phyloP scores from a whole-genome alignment of 2,888 invertebrate species.

The Melieria crassipennis region DNA sequence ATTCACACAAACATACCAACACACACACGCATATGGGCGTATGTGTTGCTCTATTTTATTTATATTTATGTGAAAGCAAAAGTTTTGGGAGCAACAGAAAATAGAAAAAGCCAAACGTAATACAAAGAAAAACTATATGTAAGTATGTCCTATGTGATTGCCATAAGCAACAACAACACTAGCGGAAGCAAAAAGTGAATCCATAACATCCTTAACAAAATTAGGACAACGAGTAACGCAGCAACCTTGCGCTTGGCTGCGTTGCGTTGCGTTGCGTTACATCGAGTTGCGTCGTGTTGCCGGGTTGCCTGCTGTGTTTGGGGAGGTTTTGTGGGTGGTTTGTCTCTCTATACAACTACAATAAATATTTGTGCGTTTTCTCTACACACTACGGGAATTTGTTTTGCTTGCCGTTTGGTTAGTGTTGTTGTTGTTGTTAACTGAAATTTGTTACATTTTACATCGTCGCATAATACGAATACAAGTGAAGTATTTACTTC shows the following conservation, averaged over 20 bases:
- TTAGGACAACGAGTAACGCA: conserved; percentile 29
- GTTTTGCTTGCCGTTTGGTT: background rate
- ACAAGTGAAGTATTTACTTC: background rate
- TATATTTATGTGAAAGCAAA: background rate
- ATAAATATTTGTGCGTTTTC: too few relatives aligned
- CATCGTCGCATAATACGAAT: background rate
- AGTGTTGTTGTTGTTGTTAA: background rate
- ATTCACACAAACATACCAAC: too few relatives aligned
- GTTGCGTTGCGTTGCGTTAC: conserved; percentile 13
- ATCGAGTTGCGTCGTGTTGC: background rate
- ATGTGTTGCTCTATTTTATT: too few relatives aligned
- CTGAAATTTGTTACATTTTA: background rate
- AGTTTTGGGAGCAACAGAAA: background rate
- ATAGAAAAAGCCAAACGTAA: background rate
- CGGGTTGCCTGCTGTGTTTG: too few relatives aligned
- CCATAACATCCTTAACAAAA: conserved; percentile 27
- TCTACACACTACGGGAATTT: too few relatives aligned
- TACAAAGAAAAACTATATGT: background rate
- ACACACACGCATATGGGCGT: too few relatives aligned
- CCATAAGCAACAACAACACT: background rate
- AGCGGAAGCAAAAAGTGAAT: background rate
- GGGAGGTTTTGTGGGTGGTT: background rate
- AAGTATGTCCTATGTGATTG: too few relatives aligned
- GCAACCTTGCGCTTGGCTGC: conserved; percentile 17
- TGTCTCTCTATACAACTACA: background rate